Evolutionary conservation across 2,113 vertebrate species (phyloP).

Genomic region (Phrynosoma platyrhinos): DNA sequence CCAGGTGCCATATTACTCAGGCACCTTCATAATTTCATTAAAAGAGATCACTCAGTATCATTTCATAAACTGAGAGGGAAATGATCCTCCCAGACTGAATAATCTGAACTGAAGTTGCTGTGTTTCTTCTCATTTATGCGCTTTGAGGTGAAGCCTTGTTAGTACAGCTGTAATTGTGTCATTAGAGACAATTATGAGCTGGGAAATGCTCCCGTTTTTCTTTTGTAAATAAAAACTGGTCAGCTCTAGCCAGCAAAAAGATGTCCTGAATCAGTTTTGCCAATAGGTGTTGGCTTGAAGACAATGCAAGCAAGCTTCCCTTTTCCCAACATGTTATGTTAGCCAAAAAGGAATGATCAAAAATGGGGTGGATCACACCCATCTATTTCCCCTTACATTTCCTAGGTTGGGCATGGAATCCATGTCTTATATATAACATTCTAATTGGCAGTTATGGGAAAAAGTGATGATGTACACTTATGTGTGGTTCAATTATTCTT

Average conservation of each 20-base stretch:
- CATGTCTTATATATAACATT: neutral
- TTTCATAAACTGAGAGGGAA: conserved; percentile 65
- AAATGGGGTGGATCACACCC: neutral
- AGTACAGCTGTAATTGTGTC: conserved; percentile 54
- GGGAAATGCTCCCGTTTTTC: conserved; percentile 56
- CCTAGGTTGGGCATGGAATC: neutral
- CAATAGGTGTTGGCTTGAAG: neutral
- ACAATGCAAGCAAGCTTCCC: neutral
- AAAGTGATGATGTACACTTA: accelerated
- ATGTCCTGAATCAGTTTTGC: neutral
- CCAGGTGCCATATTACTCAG: conserved; percentile 40
- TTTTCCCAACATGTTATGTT: neutral
- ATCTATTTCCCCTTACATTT: neutral
- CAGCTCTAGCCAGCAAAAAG: conserved; percentile 18
- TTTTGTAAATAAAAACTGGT: conserved; percentile 38
- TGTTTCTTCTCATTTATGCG: conserved; percentile 52
- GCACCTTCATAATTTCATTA: conserved; percentile 9
- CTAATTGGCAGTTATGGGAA: neutral
- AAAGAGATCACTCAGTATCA: conserved; percentile 62
- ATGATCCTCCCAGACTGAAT: conserved; percentile 44
- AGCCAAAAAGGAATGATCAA: neutral
- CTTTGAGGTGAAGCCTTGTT: conserved; percentile 44
- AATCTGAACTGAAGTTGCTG: conserved; percentile 64
- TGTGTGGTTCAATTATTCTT: neutral
- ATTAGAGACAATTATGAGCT: conserved; percentile 63